Evolutionary conservation across 1,140 invertebrate genomes (phyloP).

Genomic region (Musca vetustissima): DNA sequence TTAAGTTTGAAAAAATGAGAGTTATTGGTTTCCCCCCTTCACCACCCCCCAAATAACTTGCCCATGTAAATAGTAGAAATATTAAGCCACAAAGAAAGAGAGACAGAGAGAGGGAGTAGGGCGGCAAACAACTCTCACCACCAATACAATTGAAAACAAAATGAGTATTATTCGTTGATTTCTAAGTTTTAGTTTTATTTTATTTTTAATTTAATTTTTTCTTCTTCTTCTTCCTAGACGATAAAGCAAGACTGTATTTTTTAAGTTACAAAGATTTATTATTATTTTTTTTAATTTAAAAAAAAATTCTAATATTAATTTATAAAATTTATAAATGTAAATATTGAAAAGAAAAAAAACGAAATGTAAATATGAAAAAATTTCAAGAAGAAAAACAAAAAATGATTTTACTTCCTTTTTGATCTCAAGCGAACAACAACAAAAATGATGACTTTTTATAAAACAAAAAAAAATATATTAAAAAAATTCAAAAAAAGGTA

Average conservation of each 20-base stretch:
- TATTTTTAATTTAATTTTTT: no score
- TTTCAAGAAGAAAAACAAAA: background rate
- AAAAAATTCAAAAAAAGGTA: constrained; percentile 26
- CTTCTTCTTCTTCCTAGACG: background rate
- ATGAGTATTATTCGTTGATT: constrained; percentile 9
- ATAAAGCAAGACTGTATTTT: constrained; percentile 18
- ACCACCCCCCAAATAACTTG: no score
- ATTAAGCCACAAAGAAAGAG: background rate
- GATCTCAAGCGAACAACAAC: constrained; percentile 23
- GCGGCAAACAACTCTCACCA: no score
- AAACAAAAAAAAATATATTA: background rate
- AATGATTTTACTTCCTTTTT: constrained; percentile 26
- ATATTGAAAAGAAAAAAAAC: no score
- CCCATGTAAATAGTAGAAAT: constrained; percentile 19
- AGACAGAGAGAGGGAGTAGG: background rate
- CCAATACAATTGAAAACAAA: background rate
- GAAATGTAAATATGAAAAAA: constrained; percentile 9
- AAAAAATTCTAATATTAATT: no score
- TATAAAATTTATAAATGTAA: constrained; percentile 14
- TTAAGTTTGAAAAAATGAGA: constrained; percentile 1
- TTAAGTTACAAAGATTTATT: constrained; percentile 1
- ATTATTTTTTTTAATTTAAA: background rate
- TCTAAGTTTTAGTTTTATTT: no score
- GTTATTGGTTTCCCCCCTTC: background rate
- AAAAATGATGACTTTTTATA: constrained; percentile 28